A percentile compares a stretch with the other conserved stretches of the same genome.
Evolutionary conservation across 2,797 vertebrate species (phyloP).

Genomic region (Enteromius thamalakanensis): DNA sequence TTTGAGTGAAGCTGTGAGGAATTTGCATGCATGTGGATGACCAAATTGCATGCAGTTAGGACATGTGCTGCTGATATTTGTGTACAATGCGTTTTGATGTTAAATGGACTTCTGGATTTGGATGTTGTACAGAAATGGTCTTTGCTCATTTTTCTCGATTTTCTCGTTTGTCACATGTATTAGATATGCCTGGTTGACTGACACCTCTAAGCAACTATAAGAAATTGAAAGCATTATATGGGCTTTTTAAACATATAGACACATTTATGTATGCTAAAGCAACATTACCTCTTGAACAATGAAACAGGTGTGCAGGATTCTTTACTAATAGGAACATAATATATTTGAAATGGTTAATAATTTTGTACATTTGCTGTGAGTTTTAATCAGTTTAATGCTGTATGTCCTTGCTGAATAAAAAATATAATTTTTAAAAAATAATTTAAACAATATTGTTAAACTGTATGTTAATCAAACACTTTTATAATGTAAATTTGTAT

Average conservation of each 20-base stretch:
- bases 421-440: not conserved
- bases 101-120: not conserved
- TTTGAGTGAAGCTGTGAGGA: conserved; percentile 22
- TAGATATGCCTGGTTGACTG: not conserved
- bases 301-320: not conserved
- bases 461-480: not conserved
- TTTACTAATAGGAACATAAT: not conserved
- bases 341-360: not conserved
- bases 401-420: not conserved
- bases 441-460: not conserved
- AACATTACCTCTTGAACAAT: not conserved
- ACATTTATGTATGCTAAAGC: not conserved
- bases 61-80: conserved; percentile 27
- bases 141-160: not conserved
- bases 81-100: not conserved
- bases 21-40: conserved; percentile 28
- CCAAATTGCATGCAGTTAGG: conserved; percentile 26
- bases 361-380: not conserved
- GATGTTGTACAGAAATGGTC: not conserved
- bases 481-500: not conserved
- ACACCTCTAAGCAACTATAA: not conserved
- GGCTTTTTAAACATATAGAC: not conserved
- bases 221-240: not conserved
- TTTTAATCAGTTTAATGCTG: not conserved
- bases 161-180: not conserved